Evolutionary conservation across 2,113 vertebrate genomes (phyloP).

Genomic region (Elephas maximus): DNA sequence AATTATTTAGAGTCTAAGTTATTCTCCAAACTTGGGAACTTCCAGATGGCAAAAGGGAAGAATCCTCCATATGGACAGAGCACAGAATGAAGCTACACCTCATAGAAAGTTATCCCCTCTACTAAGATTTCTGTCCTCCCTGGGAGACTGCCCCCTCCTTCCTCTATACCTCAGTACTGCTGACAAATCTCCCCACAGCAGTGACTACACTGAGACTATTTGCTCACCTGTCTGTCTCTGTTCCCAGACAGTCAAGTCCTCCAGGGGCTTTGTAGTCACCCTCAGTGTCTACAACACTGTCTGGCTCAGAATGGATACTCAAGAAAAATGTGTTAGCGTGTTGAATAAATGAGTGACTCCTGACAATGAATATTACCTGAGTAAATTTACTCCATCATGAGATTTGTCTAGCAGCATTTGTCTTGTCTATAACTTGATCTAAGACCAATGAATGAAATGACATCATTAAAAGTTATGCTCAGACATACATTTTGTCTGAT

Average conservation of each 20-base stretch:
- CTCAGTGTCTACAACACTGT: background rate
- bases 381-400: background rate
- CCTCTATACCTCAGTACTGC: background rate
- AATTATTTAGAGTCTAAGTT: background rate
- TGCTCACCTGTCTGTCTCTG: background rate
- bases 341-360: constrained; percentile 20
- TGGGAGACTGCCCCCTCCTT: background rate
- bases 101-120: background rate
- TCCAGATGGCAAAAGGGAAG: background rate
- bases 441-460: constrained; percentile 23
- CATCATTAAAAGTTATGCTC: constrained; percentile 28
- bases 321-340: background rate
- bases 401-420: background rate
- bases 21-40: background rate
- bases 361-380: background rate
- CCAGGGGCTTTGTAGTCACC: background rate
- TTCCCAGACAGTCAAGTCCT: background rate
- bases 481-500: constrained; percentile 34
- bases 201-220: background rate
- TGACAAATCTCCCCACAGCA: background rate
- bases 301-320: background rate
- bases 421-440: constrained; percentile 47
- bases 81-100: background rate
- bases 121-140: background rate
- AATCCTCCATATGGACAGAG: background rate